A percentile compares a stretch with the other conserved stretches of the same genome.
phyloP scores from a whole-genome alignment of 2,797 vertebrate species.

The Megaceryle alcyon region DNA sequence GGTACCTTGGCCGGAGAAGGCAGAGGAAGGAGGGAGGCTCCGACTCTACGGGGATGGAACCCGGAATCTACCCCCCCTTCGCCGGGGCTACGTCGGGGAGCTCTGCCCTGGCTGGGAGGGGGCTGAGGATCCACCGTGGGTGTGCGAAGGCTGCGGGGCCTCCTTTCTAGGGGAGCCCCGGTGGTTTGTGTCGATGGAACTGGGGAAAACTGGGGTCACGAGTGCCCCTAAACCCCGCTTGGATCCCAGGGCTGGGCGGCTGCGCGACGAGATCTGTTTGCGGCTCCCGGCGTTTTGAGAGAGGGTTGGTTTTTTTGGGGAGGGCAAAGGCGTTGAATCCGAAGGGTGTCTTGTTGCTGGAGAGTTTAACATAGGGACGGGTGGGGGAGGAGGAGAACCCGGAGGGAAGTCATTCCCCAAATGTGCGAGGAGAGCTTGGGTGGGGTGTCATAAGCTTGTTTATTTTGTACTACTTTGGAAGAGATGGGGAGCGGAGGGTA shows the following conservation, averaged over 20 bases:
- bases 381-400: neutral
- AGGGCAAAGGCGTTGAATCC: neutral
- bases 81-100: neutral
- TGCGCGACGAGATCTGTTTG: neutral
- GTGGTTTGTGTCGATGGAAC: neutral
- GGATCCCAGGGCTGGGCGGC: neutral
- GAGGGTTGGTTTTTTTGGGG: neutral
- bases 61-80: neutral
- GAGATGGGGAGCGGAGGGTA: neutral
- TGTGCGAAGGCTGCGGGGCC: neutral
- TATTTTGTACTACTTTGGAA: neutral
- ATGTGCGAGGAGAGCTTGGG: conserved; percentile 27
- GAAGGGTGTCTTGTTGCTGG: neutral
- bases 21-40: neutral
- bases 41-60: neutral
- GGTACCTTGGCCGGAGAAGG: neutral
- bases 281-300: neutral
- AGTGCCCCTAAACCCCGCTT: neutral
- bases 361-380: neutral
- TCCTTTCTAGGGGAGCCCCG: neutral
- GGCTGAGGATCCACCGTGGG: neutral
- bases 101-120: neutral
- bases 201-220: neutral
- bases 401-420: conserved; percentile 3
- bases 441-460: conserved; percentile 16